Base-by-base conservation (phyloP, 2,888 invertebrate genomes). In the Tholera decimalis region DNA sequence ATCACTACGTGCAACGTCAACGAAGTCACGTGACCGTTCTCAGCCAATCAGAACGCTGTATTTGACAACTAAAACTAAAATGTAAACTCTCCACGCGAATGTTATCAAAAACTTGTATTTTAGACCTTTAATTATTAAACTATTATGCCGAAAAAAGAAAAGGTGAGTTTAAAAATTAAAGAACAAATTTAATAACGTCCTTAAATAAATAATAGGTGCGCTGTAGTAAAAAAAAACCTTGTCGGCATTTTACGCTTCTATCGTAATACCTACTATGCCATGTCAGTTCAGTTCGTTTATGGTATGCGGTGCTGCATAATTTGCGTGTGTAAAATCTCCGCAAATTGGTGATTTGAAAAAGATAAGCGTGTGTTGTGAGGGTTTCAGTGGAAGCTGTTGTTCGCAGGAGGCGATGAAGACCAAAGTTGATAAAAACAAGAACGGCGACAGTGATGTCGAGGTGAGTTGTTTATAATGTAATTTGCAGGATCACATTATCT, bases 401-500 rank as follows among this genome's bases (percentile, higher is more conserved):
- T 92, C 89, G 76, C 94, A 95, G 92, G 93, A 96, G 94, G 96
- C 93, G 87, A 94, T 96, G 93, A 96, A 96, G 95, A 96, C 93
- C 85, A 96, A 96, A 95, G 91, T 92, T 79, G 96, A 96, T 83
- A 96, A 96, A 88, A 96, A 94, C 83, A 96, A 96, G 84, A 92
- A 91, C 88, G 96, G 95, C 77, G 96, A 96, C 80, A 93, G 90
- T 85, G 96, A 96, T 85, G 86, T 93, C 44, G 96, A 96, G 95
- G 96, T 96, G 82, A 95, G 96, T 90, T 88, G 86, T 88, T 88
- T 84, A 73, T 84, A 83, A 72, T 84, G 64, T 81, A 80, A 82
- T 84, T 87, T 82, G 56, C 62, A 61, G 79, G 67, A 69, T 77
- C 69, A 61, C 39, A 67, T 65, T 66, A 74, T 73, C 79, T 76